phyloP scores from a whole-genome alignment of 2,797 vertebrate genomes.

The Rhabdomys pumilio region DNA sequence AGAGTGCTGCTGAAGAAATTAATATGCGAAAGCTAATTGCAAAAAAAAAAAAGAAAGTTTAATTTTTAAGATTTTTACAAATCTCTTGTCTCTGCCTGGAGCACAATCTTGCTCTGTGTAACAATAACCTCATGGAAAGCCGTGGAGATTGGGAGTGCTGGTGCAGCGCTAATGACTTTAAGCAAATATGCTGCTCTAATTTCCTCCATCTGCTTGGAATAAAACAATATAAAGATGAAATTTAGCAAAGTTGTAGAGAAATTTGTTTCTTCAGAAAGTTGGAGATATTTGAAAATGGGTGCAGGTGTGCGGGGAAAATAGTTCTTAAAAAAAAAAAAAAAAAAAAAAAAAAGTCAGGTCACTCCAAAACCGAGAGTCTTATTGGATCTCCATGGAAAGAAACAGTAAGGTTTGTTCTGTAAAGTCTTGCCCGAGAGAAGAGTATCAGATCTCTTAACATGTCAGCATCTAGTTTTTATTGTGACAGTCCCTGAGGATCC shows the following conservation, averaged over 20 bases:
- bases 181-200: slow-evolving; percentile 81
- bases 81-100: slow-evolving; percentile 68
- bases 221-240: slow-evolving; percentile 71
- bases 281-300: slow-evolving; percentile 67
- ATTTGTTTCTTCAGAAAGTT: slow-evolving; percentile 72
- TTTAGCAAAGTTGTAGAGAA: slow-evolving; percentile 69
- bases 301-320: slow-evolving; percentile 56
- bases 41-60: slow-evolving; percentile 40
- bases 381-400: slow-evolving; percentile 2
- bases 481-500: neutral
- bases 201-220: slow-evolving; percentile 83
- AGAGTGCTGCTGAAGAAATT: slow-evolving; percentile 40
- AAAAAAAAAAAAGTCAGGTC: neutral
- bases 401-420: neutral
- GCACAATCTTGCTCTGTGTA: slow-evolving; percentile 69
- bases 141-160: slow-evolving; percentile 73
- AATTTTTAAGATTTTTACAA: slow-evolving; percentile 59
- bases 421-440: neutral
- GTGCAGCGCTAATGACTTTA: slow-evolving; percentile 79
- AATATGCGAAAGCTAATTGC: slow-evolving; percentile 58
- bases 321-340: neutral
- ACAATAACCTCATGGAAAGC: slow-evolving; percentile 78
- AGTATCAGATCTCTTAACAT: neutral
- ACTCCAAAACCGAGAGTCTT: slow-evolving; percentile 25
- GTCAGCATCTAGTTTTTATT: neutral